phyloP scores from a whole-genome alignment of 2,888 invertebrate species.

The Tetrapedia diversipes region DNA sequence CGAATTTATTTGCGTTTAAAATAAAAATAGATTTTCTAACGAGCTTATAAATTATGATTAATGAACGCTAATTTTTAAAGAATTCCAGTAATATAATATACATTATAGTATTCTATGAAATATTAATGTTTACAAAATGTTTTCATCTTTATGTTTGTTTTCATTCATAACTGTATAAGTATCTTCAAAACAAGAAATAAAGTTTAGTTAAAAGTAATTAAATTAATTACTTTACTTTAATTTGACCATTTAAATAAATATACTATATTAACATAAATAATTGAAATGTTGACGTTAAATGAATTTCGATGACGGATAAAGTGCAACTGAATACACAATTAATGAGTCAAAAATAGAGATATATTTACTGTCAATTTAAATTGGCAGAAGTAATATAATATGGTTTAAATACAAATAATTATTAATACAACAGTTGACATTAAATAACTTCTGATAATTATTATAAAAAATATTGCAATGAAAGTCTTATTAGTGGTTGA shows the following conservation, averaged over 20 bases:
- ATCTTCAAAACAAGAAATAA: background rate
- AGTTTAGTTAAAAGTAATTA: background rate
- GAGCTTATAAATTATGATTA: background rate
- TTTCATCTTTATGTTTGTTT: background rate
- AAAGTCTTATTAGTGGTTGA: slow-evolving; percentile 29
- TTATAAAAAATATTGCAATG: background rate
- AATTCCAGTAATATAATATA: background rate
- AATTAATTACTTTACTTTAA: background rate
- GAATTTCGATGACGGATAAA: slow-evolving; percentile 19
- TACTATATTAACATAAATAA: background rate
- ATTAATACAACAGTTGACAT: background rate
- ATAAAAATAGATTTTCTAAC: slow-evolving; percentile 11
- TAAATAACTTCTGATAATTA: background rate
- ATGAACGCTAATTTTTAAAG: background rate
- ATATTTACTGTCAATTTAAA: slow-evolving; percentile 27
- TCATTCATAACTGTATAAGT: background rate
- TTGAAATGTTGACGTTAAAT: background rate
- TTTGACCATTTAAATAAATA: background rate
- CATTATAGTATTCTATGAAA: background rate
- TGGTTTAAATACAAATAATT: slow-evolving; percentile 9
- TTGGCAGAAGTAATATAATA: background rate
- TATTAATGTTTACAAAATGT: background rate
- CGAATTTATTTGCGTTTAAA: slow-evolving; percentile 22
- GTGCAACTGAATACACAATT: slow-evolving; percentile 22
- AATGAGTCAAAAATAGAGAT: slow-evolving; percentile 21